Evolutionary conservation across 2,888 invertebrate species (phyloP).

Genomic region (Coenonympha glycerion): DNA sequence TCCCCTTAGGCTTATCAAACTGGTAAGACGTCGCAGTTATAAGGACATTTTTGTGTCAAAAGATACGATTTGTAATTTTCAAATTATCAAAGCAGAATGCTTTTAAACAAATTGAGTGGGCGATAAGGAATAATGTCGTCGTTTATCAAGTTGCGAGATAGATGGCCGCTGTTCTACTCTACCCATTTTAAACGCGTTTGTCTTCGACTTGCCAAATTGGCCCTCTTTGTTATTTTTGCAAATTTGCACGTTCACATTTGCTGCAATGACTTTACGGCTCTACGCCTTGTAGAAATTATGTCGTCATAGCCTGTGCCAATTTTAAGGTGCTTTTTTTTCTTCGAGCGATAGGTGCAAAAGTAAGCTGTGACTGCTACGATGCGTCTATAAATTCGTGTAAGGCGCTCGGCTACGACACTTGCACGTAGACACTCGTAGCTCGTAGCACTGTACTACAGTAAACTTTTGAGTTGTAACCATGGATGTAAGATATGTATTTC

Average conservation of each 20-base stretch:
- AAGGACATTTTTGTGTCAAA: conserved; percentile 69
- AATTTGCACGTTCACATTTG: conserved; percentile 51
- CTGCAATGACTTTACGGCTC: conserved; percentile 25
- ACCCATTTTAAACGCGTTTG: conserved; percentile 76
- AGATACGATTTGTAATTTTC: conserved; percentile 74
- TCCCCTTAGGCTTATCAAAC: conserved; percentile 38
- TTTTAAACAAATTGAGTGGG: conserved; percentile 77
- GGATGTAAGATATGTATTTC: too few species aligned
- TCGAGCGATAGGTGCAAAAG: conserved; percentile 45
- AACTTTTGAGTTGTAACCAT: too few species aligned
- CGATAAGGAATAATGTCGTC: conserved; percentile 76
- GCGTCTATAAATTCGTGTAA: too few species aligned
- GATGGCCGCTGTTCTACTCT: conserved; percentile 72
- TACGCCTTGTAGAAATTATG: conserved; percentile 12
- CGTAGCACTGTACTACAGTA: too few species aligned
- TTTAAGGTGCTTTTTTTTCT: conserved; percentile 41
- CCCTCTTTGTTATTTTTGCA: conserved; percentile 65
- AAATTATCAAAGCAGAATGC: conserved; percentile 76
- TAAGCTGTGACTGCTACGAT: too few species aligned
- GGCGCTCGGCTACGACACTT: too few species aligned
- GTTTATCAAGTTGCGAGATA: conserved; percentile 74
- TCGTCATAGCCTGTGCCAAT: conserved; percentile 18
- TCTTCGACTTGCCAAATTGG: conserved; percentile 74
- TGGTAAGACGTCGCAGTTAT: conserved; percentile 58
- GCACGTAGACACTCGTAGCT: too few species aligned